These are phyloP conservation scores for Neosilurus hyrtlii DNA, from an alignment of 2,797 vertebrate genomes.

Conservation along the genomic window DNA sequence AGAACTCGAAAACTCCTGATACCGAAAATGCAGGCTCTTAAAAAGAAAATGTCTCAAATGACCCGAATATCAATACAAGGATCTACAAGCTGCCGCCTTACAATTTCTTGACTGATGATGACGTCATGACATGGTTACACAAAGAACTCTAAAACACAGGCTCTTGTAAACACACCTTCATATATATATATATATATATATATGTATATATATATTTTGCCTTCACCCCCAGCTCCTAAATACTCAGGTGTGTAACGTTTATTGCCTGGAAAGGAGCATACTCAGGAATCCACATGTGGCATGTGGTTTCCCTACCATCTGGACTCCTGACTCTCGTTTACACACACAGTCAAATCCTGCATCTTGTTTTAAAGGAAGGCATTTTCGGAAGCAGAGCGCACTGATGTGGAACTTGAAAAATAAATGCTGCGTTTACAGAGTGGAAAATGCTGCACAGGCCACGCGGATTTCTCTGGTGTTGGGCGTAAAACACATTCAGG, in stretches of 20 bases:
- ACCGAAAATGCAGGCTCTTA: constrained; percentile 1
- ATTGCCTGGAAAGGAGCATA: constrained; percentile 18
- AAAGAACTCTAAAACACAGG: neutral
- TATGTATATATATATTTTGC: neutral
- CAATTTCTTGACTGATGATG: neutral
- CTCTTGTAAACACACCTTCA: constrained; percentile 7
- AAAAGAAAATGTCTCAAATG: neutral
- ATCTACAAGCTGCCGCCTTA: neutral
- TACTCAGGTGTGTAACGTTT: constrained; percentile 10
- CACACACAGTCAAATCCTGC: constrained; percentile 48
- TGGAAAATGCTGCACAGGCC: constrained; percentile 61
- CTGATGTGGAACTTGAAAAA: constrained; percentile 67
- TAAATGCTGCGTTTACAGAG: constrained; percentile 68
- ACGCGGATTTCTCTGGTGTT: constrained; percentile 61
- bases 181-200: neutral
- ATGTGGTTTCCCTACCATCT: constrained; percentile 10
- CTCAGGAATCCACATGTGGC: neutral
- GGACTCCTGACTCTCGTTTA: constrained; percentile 25
- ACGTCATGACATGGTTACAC: neutral
- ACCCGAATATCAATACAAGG: neutral
- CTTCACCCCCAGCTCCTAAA: neutral
- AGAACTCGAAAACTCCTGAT: neutral
- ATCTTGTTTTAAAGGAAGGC: constrained; percentile 62
- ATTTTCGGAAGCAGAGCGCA: constrained; percentile 65
- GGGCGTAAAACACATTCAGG: constrained; percentile 48